A percentile compares a stretch with the other conserved stretches of the same genome.
Evolutionary conservation across 2,113 vertebrate species (phyloP).

Genomic region (Copsychus sechellarum): DNA sequence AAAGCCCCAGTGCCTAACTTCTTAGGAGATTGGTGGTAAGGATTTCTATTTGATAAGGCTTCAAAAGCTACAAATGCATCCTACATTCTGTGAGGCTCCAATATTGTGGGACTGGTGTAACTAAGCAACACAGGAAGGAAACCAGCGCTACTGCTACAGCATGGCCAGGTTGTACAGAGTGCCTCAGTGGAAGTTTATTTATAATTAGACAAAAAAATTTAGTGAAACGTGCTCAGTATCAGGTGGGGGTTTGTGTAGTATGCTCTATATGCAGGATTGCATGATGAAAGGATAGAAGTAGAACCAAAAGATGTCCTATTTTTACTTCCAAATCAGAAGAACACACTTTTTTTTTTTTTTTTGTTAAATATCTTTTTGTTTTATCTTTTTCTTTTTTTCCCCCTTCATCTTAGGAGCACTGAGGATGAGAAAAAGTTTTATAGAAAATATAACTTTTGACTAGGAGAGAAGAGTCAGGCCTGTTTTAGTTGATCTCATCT

Average conservation of each 20-base stretch:
- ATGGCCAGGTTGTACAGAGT: not conserved
- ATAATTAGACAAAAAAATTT: not conserved
- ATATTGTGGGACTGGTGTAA: slow-evolving; percentile 63
- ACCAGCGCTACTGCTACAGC: not conserved
- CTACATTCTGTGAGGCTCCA: slow-evolving; percentile 51
- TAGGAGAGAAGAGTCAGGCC: not conserved
- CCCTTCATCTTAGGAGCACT: not conserved
- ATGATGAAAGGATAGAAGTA: not conserved
- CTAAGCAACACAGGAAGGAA: slow-evolving; percentile 66
- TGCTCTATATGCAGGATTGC: not conserved
- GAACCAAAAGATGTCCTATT: not conserved
- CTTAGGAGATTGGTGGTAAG: slow-evolving; percentile 52
- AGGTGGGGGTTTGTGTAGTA: not conserved
- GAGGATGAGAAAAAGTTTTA: not conserved
- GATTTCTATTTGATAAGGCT: slow-evolving; percentile 63
- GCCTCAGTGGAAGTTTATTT: not conserved
- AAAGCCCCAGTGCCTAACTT: not conserved
- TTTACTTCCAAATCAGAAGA: not conserved
- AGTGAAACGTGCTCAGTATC: slow-evolving; percentile 20
- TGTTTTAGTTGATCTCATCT: not conserved
- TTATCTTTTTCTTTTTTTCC: not conserved
- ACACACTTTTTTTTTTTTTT: not conserved
- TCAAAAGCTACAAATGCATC: slow-evolving; percentile 59
- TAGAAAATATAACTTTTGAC: not conserved
- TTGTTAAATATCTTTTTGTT: not conserved